Evolutionary conservation across 2,113 vertebrate species (phyloP).

Genomic region (Eudyptes chrysolophus): DNA sequence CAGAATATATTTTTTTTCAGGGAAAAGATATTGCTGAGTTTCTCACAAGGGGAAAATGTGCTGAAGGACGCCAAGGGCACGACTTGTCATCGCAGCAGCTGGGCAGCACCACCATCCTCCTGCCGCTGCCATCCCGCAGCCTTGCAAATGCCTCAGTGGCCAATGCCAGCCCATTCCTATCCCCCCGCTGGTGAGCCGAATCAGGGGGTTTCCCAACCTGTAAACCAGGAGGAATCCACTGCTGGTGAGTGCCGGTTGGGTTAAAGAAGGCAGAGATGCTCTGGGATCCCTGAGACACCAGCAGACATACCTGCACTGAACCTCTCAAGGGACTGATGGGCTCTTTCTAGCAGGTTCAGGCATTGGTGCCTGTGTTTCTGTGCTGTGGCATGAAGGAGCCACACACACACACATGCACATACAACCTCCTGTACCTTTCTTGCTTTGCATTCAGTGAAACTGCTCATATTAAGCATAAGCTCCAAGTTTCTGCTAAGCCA

Average conservation of each 20-base stretch:
- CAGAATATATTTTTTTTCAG: background rate
- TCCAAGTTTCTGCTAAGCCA: background rate
- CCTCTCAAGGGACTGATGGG: background rate
- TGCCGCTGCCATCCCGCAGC: fast-evolving
- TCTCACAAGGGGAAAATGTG: background rate
- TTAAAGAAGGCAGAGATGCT: background rate
- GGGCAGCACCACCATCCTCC: background rate
- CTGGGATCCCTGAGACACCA: background rate
- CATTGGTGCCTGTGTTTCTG: background rate
- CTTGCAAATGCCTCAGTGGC: fast-evolving
- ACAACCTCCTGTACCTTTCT: background rate
- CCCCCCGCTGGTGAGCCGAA: fast-evolving
- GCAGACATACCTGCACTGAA: background rate
- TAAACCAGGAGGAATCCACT: background rate
- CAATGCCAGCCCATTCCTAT: background rate
- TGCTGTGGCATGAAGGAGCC: background rate
- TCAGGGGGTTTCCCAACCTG: fast-evolving
- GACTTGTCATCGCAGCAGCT: background rate
- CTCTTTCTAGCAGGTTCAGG: background rate
- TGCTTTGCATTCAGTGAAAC: background rate
- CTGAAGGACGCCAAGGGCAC: fast-evolving
- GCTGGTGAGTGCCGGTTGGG: background rate
- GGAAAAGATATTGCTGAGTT: background rate
- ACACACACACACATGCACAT: background rate
- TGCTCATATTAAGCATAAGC: fast-evolving